phyloP scores from a whole-genome alignment of 2,113 vertebrate species.

The Microtus richardsoni region DNA sequence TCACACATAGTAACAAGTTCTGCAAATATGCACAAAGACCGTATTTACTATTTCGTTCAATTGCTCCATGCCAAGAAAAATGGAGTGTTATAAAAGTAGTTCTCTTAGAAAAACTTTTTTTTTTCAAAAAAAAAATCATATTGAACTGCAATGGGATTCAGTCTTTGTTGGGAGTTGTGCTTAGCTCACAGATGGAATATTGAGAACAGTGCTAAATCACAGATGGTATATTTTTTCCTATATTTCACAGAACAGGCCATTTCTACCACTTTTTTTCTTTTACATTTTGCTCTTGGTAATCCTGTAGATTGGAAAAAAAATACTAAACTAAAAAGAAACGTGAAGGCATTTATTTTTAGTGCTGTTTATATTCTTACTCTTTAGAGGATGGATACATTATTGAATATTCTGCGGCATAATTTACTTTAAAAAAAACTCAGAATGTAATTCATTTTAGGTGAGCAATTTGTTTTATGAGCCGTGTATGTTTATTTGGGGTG shows the following conservation, averaged over 20 bases:
- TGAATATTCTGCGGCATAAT: slow-evolving; percentile 77
- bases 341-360: slow-evolving; percentile 84
- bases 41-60: slow-evolving; percentile 64
- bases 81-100: slow-evolving; percentile 64
- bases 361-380: slow-evolving; percentile 80
- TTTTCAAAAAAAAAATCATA: slow-evolving; percentile 52
- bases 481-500: slow-evolving; percentile 82
- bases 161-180: slow-evolving; percentile 67
- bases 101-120: slow-evolving; percentile 81
- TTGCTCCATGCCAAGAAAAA: slow-evolving; percentile 59
- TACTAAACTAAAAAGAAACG: slow-evolving; percentile 69
- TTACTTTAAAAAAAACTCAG: slow-evolving; percentile 83
- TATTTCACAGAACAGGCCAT: slow-evolving; percentile 86
- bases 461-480: slow-evolving; percentile 83
- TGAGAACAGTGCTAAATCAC: slow-evolving; percentile 85
- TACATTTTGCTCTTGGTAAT: slow-evolving; percentile 86
- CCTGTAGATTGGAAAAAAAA: slow-evolving; percentile 74
- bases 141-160: slow-evolving; percentile 66
- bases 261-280: slow-evolving; percentile 82
- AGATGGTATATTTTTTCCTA: slow-evolving; percentile 87
- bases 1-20: neutral
- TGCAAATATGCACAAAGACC: neutral
- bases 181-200: slow-evolving; percentile 86
- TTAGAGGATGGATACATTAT: slow-evolving; percentile 77
- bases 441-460: slow-evolving; percentile 86